Evolutionary conservation across 1,140 invertebrate genomes (phyloP).

Genomic region (Probaryconus sp.): DNA sequence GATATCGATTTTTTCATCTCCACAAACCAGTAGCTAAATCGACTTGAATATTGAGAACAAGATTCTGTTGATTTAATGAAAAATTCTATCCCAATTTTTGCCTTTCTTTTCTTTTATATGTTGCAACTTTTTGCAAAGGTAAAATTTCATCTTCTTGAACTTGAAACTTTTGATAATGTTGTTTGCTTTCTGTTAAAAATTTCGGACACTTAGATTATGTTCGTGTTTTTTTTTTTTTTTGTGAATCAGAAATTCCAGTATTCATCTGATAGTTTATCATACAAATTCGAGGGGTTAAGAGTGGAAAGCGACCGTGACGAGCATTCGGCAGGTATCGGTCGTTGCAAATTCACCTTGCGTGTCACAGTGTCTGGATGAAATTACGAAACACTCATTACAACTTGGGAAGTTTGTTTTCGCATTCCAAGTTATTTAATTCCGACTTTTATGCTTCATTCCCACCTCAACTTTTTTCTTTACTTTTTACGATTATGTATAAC

Average conservation of each 20-base stretch:
- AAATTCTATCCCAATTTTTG: conserved; percentile 1
- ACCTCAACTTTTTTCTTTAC: conserved; percentile 24
- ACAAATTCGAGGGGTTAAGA: conserved; percentile 9
- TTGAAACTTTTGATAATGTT: too few relatives aligned
- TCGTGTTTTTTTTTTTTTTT: too few relatives aligned
- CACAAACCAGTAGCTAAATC: conserved; percentile 38
- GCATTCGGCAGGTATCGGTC: conserved; percentile 28
- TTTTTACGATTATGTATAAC: conserved; percentile 33
- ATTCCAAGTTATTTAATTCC: conserved; percentile 41
- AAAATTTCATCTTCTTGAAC: too few relatives aligned
- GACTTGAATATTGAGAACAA: conserved; percentile 35
- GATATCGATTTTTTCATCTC: conserved; percentile 48
- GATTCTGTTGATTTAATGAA: conserved; percentile 47
- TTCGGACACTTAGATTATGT: too few relatives aligned
- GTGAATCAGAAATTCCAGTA: too few relatives aligned
- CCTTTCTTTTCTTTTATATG: too few relatives aligned
- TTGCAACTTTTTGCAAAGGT: too few relatives aligned
- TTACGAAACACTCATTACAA: conserved; percentile 41
- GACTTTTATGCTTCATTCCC: conserved; percentile 36
- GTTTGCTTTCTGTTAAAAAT: too few relatives aligned
- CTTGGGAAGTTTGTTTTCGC: conserved; percentile 36
- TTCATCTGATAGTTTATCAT: too few relatives aligned
- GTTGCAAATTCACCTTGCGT: conserved; percentile 38
- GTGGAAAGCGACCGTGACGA: conserved; percentile 23
- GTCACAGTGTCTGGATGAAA: conserved; percentile 27